phyloP scores from a whole-genome alignment of 1,140 invertebrate genomes.

The Lordiphosa stackelbergi region DNA sequence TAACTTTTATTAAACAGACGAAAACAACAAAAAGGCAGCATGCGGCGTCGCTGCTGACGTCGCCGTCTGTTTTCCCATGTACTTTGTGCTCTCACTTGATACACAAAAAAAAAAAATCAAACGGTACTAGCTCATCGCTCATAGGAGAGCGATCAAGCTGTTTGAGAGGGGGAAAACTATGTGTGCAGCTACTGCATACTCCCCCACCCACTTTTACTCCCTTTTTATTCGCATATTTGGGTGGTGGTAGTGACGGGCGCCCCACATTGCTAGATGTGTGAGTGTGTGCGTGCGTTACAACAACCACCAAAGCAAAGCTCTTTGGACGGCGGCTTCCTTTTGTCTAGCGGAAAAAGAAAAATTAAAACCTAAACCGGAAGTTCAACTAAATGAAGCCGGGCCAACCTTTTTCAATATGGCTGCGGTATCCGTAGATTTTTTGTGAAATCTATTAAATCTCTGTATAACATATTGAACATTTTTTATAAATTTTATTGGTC shows the following conservation, averaged over 20 bases:
- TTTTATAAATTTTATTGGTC: slow-evolving; percentile 48
- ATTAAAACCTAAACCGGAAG: slow-evolving; percentile 54
- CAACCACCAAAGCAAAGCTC: slow-evolving; percentile 65
- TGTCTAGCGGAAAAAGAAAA: slow-evolving; percentile 47
- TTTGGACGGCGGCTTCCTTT: slow-evolving; percentile 53
- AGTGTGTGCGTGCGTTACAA: slow-evolving; percentile 47
- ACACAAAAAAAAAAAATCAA: slow-evolving; percentile 32
- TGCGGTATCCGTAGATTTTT: slow-evolving; percentile 39
- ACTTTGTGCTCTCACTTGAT: slow-evolving; percentile 46
- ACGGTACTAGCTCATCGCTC: slow-evolving; percentile 37
- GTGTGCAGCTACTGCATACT: slow-evolving; percentile 32
- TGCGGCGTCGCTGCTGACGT: slow-evolving; percentile 28
- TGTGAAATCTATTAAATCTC: slow-evolving; percentile 13
- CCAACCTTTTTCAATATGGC: slow-evolving; percentile 60
- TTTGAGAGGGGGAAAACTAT: slow-evolving; percentile 2
- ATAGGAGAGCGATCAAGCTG: slow-evolving; percentile 25
- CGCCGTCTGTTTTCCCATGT: slow-evolving; percentile 17
- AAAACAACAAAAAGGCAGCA: slow-evolving; percentile 31
- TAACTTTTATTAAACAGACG: slow-evolving; percentile 8
- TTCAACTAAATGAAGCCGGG: slow-evolving; percentile 35
- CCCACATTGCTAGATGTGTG: slow-evolving; percentile 44
- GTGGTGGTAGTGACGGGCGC: slow-evolving; percentile 45
- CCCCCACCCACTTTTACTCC: slow-evolving; percentile 46
- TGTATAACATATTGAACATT: slow-evolving; percentile 24
- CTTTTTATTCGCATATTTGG: slow-evolving; percentile 32